Evolutionary conservation across 2,113 vertebrate genomes (phyloP).

Genomic region (Zosterops borbonicus): DNA sequence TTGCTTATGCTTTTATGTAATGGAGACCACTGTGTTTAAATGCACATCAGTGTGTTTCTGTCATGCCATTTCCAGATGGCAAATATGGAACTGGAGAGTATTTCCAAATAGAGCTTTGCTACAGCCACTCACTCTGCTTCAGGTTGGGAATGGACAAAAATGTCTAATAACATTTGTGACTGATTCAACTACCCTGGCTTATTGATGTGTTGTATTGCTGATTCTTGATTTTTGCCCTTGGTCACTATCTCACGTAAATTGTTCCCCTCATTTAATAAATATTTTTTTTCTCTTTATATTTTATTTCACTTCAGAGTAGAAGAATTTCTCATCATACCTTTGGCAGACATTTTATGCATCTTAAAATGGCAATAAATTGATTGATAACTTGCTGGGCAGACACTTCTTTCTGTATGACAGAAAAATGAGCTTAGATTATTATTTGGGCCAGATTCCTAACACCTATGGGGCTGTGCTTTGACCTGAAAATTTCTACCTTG

Average conservation of each 20-base stretch:
- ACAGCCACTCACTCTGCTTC: background rate
- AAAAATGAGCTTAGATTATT: background rate
- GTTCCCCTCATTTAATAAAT: background rate
- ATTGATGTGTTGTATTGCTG: background rate
- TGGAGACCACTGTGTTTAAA: background rate
- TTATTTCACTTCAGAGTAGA: background rate
- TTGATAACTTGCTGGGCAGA: background rate
- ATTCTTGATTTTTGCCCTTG: background rate
- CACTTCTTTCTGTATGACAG: background rate
- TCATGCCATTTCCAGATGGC: background rate
- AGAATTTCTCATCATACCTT: background rate
- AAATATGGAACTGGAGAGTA: background rate
- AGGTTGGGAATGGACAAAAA: background rate
- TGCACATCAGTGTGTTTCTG: background rate
- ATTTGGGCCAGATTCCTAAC: background rate
- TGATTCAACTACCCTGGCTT: background rate
- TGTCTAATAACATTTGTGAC: background rate
- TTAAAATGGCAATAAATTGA: background rate
- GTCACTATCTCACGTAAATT: background rate
- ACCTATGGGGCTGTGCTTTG: background rate
- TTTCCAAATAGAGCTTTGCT: background rate
- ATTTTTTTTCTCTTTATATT: background rate
- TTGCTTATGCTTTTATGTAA: background rate
- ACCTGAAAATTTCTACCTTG: background rate
- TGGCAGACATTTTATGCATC: background rate